Conservation (phyloP, 2,888 invertebrate species). For the Axea sp. region DNA sequence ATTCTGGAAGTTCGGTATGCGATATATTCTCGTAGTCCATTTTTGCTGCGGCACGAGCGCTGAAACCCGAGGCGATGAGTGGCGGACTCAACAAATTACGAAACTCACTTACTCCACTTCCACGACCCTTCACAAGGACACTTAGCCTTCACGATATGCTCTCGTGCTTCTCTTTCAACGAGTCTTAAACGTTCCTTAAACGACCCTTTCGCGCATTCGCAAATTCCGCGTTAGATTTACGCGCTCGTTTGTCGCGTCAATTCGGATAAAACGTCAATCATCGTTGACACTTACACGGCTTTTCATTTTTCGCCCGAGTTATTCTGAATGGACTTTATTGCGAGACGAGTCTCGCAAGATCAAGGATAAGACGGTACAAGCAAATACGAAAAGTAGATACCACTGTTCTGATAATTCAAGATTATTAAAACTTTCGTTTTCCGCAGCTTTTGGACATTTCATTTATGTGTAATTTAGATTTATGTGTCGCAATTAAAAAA, state of each 20-base stretch:
- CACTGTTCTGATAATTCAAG: no score
- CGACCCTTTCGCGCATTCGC: constrained; percentile 38
- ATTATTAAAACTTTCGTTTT: no score
- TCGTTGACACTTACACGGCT: constrained; percentile 10
- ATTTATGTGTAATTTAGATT: no score
- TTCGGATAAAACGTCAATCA: constrained; percentile 27
- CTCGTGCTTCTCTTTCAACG: constrained; percentile 43
- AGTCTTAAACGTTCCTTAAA: constrained; percentile 53
- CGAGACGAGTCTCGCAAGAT: no score
- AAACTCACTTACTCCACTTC: constrained; percentile 66
- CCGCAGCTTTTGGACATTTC: no score
- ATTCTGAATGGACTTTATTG: no score
- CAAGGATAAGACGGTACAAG: no score
- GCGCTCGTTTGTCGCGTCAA: constrained; percentile 33
- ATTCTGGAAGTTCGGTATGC: constrained; percentile 8
- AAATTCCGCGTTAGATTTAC: constrained; percentile 31
- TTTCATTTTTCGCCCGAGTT: constrained; percentile 8
- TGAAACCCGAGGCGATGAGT: constrained; percentile 64
- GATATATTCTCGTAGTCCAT: constrained; percentile 21
- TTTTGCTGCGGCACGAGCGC: constrained; percentile 54
- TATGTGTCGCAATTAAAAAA: no score
- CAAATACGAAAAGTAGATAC: no score
- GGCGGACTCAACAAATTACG: constrained; percentile 66
- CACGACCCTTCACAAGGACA: constrained; percentile 60
- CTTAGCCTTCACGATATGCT: constrained; percentile 48